Base-by-base conservation (phyloP, 2,113 vertebrate species). In the Jaculus jaculus region DNA sequence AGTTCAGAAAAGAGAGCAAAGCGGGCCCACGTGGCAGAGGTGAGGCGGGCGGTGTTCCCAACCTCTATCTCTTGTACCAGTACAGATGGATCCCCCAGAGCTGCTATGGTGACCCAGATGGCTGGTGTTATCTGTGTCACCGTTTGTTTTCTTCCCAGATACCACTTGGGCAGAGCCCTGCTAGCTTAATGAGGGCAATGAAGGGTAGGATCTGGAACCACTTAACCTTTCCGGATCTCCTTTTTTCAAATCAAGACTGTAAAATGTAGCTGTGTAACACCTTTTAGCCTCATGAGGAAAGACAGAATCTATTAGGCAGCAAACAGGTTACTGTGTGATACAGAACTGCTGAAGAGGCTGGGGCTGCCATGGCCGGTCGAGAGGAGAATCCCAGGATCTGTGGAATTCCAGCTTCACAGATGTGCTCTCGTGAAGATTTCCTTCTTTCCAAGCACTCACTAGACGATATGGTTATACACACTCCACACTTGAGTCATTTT, bases 51-150 rank as follows among this genome's bases (percentile, higher is more conserved):
- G 3, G 61, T 81, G 68, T 65, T 24, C 77, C 66, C 66, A 69
- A 1, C n/a, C 74, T 4, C 2, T 23, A 0, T 51, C 87, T 81
- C 87, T 30, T 2, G 51, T 79, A 51, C 93, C 69, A n/a, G 93
- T 68, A 17, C 94, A 96, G 92, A 94, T 91, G 96, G 96, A 69
- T 95, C 81, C 17, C 60, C 37, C 12, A 60, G 96, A 74, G 20
- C 84, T 73, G 93, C 28, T n/a, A 93, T 77, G 58, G 90, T 96
- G 97, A 97, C 95, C 96, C 95, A 97, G 95, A 96, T 97, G 96
- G 90, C 92, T 7, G 9, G 72, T 80, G 69, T 87, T 93, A 95
- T 96, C 96, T 96, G 94, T 96, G 96, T 97, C 96, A 97, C 66
- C 0, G 87, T 93, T 96, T 90, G 93, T 94, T 95, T 96, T 92